Percentiles rank a stretch among this genome's conserved stretches.
These are phyloP conservation scores for Hippasteria phrygiana DNA, from an alignment of 53 echinoderm and acorn worm species.

Conservation along the genomic window DNA sequence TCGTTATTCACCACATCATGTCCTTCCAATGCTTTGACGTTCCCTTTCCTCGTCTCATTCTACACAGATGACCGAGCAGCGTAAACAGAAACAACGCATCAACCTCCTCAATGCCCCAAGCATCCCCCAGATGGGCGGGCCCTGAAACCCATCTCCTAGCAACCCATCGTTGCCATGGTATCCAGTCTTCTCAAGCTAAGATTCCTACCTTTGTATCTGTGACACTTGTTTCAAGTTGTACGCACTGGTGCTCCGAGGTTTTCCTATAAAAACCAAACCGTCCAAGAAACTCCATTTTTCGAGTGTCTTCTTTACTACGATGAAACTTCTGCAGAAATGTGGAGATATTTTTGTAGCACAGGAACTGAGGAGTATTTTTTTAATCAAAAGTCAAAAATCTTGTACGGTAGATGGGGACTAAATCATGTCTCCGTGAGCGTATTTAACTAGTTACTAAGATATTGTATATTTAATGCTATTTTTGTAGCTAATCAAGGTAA, in stretches of 20 bases:
- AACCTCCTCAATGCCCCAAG: constrained; percentile 87
- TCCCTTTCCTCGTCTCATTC: not conserved
- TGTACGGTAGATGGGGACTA: not conserved
- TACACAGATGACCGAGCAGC: constrained; percentile 94
- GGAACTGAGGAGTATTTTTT: not conserved
- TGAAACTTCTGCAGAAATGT: not conserved
- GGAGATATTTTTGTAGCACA: constrained; percentile 31
- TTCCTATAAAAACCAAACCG: constrained; percentile 5
- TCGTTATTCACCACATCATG: too few species aligned
- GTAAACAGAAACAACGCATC: constrained; percentile 96
- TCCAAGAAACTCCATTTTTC: constrained; percentile 6
- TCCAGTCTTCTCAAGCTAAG: constrained; percentile 60
- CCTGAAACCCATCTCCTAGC: constrained; percentile 42
- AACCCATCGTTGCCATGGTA: constrained; percentile 1
- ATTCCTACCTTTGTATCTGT: constrained; percentile 19
- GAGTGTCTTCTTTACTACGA: not conserved
- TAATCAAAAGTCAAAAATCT: not conserved
- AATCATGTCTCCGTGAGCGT: not conserved
- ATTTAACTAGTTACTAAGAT: not conserved
- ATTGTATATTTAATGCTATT: constrained; percentile 6
- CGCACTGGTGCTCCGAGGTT: constrained; percentile 18
- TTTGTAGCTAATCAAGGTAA: not conserved
- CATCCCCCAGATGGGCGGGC: constrained; percentile 80
- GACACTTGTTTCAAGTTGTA: not conserved
- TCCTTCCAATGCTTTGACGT: not conserved